phyloP scores from a whole-genome alignment of 2,113 vertebrate species.

The Chloroceryle aenea region DNA sequence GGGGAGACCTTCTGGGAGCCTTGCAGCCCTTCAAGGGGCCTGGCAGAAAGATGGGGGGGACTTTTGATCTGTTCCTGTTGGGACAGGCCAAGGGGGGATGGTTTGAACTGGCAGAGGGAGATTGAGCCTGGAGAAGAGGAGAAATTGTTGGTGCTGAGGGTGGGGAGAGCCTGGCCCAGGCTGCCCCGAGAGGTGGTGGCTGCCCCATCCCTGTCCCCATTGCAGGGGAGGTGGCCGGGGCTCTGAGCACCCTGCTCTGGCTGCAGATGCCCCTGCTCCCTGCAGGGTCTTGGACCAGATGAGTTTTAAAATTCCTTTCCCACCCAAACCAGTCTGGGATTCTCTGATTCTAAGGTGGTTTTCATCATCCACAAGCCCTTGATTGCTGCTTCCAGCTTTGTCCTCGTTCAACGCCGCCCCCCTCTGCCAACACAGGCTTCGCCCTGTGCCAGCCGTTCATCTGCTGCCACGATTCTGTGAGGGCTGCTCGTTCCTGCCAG shows the following conservation, averaged over 20 bases:
- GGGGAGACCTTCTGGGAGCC: not conserved
- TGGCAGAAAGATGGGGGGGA: not conserved
- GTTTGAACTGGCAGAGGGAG: not conserved
- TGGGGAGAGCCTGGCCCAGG: not conserved
- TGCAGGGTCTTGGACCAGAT: not conserved
- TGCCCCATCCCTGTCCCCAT: no score
- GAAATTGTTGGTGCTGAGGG: not conserved
- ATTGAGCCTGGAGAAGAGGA: not conserved
- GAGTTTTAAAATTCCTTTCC: not conserved
- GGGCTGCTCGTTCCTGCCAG: not conserved
- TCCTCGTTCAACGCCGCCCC: not conserved
- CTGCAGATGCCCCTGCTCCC: no score
- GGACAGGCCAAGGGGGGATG: not conserved
- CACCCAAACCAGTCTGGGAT: not conserved
- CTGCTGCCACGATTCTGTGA: fast-evolving
- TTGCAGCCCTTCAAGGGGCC: not conserved
- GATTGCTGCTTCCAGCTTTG: fast-evolving
- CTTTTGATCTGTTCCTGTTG: not conserved
- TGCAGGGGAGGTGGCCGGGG: no score
- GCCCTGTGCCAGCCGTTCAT: not conserved
- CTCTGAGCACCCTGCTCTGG: no score
- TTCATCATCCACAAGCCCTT: not conserved
- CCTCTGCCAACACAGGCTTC: not conserved
- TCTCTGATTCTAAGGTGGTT: not conserved
- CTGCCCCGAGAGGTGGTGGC: no score